Evolutionary conservation across 2,888 invertebrate genomes (phyloP), one percentile per base, ranked within the genome.

Genomic region (Parnassius orleans): DNA sequence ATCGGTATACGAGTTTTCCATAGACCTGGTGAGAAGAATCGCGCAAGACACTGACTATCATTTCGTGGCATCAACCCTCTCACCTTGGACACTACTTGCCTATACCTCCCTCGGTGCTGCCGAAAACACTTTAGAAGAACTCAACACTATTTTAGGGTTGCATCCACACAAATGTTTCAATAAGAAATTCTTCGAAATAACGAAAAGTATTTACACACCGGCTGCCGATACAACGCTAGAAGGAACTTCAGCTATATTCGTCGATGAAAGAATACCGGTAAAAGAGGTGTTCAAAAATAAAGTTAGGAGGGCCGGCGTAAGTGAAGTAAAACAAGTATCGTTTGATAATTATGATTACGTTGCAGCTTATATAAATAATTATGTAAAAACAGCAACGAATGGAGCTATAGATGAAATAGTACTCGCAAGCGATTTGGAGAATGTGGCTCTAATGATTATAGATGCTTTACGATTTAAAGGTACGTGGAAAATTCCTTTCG

Each of bases 401-500:
- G 81, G 82, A 47, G 75, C 77, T 2, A 83, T 90, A 1, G 78
- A 83, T 2, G 85, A 89, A 9, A 76, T 89, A 0, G 79, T 90
- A 0, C 69, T 76, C 0, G 71, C 87, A 0, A 70, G 63, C 5
- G 90, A 90, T 57, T 63, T 90, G 11, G 72, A 77, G 7, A 74
- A 75, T 0, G 75, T 79, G 0, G 62, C 68, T 0, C 50, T 86
- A 1, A 67, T 87, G 2, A 73, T 88, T 60, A 70, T 88, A 7
- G 90, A 90, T 57, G 85, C 85, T 2, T 61, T 90, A 47, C 87
- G 81, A 64, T 90, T 90, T 69, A 87, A 85, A 72, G 88, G 87
- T 1, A 58, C 71, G 2, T 91, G 90, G 90, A 73, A 74, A 42
- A 66, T 65, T 2, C 72, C 77, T 0, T 89, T 90, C 55, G 69